These are phyloP conservation scores for Lasioglossum oenotherae DNA, from an alignment of 2,888 invertebrate genomes.

Conservation along the genomic window DNA sequence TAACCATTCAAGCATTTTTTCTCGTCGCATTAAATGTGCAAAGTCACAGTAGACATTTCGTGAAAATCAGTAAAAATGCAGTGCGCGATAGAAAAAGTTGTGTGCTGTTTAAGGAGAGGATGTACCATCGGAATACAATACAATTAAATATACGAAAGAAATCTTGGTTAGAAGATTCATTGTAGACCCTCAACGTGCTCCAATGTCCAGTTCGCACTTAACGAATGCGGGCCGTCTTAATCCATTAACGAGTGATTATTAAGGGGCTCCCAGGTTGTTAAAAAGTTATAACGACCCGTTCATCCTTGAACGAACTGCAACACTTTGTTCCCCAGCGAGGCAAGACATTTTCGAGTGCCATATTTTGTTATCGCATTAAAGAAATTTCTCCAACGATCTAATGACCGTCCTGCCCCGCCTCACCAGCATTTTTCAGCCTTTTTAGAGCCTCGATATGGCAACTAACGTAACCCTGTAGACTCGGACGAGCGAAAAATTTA, in stretches of 20 bases:
- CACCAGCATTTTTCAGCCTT: constrained; percentile 13
- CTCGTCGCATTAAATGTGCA: too few species aligned
- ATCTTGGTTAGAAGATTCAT: background rate
- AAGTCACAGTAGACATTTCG: too few species aligned
- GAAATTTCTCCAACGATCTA: constrained; percentile 18
- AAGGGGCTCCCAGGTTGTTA: background rate
- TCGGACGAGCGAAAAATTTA: background rate
- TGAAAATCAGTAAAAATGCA: too few species aligned
- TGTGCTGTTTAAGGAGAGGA: too few species aligned
- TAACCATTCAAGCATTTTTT: too few species aligned
- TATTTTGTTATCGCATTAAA: background rate
- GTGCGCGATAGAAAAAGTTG: too few species aligned
- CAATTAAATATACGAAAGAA: too few species aligned
- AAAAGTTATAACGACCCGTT: background rate
- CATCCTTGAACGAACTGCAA: background rate
- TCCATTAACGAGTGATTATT: background rate
- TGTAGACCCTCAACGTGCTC: background rate
- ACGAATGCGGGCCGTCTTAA: background rate
- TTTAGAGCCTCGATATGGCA: background rate
- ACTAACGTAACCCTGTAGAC: background rate
- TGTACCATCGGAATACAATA: too few species aligned
- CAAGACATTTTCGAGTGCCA: background rate
- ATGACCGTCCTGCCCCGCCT: background rate
- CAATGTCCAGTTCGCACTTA: background rate
- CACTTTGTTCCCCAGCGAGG: background rate